Evolutionary conservation across 2,888 invertebrate genomes (phyloP).

Genomic region (Ischnura elegans): DNA sequence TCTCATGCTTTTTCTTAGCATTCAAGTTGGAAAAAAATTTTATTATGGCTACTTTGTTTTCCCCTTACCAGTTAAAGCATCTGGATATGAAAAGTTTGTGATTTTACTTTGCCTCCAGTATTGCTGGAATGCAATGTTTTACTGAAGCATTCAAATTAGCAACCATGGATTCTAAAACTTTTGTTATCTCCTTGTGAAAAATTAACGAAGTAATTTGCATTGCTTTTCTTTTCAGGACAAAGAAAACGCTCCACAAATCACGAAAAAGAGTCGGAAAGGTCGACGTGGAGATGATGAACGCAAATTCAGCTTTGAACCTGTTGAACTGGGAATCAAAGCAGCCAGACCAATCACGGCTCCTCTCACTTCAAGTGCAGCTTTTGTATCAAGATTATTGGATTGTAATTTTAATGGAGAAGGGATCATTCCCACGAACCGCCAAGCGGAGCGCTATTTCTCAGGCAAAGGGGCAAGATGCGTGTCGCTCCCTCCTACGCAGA

Average conservation of each 20-base stretch:
- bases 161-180: no score
- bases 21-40: no score
- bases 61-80: no score
- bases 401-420: conserved; percentile 75
- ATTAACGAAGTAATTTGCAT: no score
- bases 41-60: no score
- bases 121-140: no score
- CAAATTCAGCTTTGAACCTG: conserved; percentile 71
- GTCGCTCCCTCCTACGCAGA: conserved; percentile 42
- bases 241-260: conserved; percentile 78
- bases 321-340: conserved; percentile 53
- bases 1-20: not conserved
- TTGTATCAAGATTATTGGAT: conserved; percentile 72
- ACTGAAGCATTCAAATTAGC: no score
- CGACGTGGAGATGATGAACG: conserved; percentile 74
- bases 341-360: conserved; percentile 19
- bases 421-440: conserved; percentile 74
- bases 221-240: conserved; percentile 76
- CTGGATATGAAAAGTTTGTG: no score
- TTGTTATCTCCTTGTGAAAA: no score
- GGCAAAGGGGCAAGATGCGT: conserved; percentile 61
- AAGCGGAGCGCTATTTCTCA: conserved; percentile 75
- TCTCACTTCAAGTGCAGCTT: conserved; percentile 64
- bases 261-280: conserved; percentile 77
- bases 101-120: no score